Percentiles rank a stretch among this genome's conserved stretches.
These are phyloP conservation scores for Neoniphon sammara DNA, from an alignment of 2,797 vertebrate genomes.

Conservation along the genomic window DNA sequence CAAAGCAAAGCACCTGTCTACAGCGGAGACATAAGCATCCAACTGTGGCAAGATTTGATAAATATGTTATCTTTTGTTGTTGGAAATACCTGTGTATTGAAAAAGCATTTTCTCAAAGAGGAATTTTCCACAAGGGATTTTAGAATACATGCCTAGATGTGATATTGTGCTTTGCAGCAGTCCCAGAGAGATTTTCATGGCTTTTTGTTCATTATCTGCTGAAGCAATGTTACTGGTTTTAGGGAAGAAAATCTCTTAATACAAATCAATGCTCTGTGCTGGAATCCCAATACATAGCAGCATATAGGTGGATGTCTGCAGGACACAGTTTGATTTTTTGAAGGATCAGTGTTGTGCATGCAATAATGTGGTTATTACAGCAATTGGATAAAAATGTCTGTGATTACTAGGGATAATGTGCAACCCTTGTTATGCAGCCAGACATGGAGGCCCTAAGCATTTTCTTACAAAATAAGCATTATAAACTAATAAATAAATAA, in stretches of 20 bases:
- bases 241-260: conserved; percentile 20
- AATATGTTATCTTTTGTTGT: conserved; percentile 40
- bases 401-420: background rate
- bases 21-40: conserved; percentile 33
- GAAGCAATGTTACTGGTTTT: conserved; percentile 27
- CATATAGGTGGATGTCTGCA: conserved; percentile 32
- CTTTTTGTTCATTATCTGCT: conserved; percentile 6
- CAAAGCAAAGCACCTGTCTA: conserved; percentile 48
- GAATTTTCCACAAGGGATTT: conserved; percentile 18
- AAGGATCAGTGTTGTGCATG: background rate
- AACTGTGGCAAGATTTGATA: conserved; percentile 21
- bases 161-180: conserved; percentile 35
- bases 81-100: conserved; percentile 16
- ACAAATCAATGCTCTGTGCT: conserved; percentile 42
- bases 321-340: conserved; percentile 42
- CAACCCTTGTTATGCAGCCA: background rate
- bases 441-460: background rate
- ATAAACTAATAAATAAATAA: conserved; percentile 24
- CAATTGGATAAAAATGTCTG: conserved; percentile 24
- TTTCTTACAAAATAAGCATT: background rate
- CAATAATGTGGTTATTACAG: conserved; percentile 30
- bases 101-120: background rate
- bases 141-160: conserved; percentile 32
- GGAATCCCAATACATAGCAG: conserved; percentile 40
- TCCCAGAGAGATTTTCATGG: conserved; percentile 44